Evolutionary conservation across 2,888 invertebrate genomes (phyloP).

Genomic region (Brachyopa scutellaris): DNA sequence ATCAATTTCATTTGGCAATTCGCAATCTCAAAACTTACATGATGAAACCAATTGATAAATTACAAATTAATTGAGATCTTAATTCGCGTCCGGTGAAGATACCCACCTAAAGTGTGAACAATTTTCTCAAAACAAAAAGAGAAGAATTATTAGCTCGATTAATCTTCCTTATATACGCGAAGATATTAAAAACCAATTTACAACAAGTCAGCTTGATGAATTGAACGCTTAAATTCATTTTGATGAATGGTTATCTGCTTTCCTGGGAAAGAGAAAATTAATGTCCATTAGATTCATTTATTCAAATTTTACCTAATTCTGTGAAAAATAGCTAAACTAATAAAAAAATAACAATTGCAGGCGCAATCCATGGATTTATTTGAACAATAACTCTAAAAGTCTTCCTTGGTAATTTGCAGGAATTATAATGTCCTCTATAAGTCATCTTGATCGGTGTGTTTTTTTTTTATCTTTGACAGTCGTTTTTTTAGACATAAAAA

Average conservation of each 20-base stretch:
- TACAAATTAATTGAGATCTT: slow-evolving; percentile 10
- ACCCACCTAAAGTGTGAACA: slow-evolving; percentile 6
- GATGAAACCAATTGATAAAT: not conserved
- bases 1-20: too few species aligned
- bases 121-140: not conserved
- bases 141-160: not conserved
- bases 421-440: not conserved
- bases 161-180: slow-evolving; percentile 3
- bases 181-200: slow-evolving; percentile 7
- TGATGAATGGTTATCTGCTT: slow-evolving; percentile 9
- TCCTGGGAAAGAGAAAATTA: slow-evolving; percentile 12
- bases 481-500: too few species aligned
- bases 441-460: too few species aligned
- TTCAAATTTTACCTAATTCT: not conserved
- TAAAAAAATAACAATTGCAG: not conserved
- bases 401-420: not conserved
- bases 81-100: not conserved
- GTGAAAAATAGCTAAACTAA: not conserved
- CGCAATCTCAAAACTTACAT: too few species aligned
- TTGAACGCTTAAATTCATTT: not conserved
- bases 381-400: not conserved
- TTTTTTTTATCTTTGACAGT: too few species aligned
- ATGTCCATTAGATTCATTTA: slow-evolving; percentile 3
- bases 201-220: slow-evolving; percentile 14
- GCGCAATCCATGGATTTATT: not conserved